These are phyloP conservation scores for Agrotis exclamationis DNA, from an alignment of 2,888 invertebrate species.

Conservation along the genomic window DNA sequence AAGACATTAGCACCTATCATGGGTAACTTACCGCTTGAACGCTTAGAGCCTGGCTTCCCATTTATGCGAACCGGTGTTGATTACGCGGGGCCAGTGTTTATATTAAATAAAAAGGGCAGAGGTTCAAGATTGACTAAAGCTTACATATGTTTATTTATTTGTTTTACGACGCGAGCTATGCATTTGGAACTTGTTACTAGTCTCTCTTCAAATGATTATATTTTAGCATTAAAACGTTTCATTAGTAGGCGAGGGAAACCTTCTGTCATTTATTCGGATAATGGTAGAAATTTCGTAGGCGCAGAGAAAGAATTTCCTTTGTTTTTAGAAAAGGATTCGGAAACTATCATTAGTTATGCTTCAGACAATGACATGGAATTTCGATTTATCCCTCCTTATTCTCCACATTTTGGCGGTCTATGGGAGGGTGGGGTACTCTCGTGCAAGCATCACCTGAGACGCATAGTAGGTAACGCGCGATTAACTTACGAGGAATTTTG, in stretches of 20 bases:
- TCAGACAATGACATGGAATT: constrained; percentile 2
- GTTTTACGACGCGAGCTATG: not conserved
- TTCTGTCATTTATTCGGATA: not conserved
- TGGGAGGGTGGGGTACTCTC: not conserved
- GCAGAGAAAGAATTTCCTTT: constrained; percentile 6
- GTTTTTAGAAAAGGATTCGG: not conserved
- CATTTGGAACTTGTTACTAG: not conserved
- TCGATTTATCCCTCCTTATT: constrained; percentile 4
- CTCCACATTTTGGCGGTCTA: constrained; percentile 16
- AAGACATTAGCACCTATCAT: too few relatives aligned
- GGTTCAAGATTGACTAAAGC: not conserved
- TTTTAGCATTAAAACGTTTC: not conserved
- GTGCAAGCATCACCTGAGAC: not conserved
- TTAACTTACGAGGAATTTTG: not conserved
- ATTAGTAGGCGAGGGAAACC: not conserved
- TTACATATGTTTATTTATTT: constrained; percentile 5
- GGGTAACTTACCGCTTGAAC: too few relatives aligned
- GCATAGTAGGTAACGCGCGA: not conserved
- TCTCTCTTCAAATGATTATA: not conserved
- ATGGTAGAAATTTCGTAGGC: constrained; percentile 1
- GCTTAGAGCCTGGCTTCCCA: not conserved
- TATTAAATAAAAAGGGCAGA: constrained; percentile 10
- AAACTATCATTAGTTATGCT: not conserved
- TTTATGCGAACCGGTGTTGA: constrained; percentile 10
- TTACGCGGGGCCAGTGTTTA: constrained; percentile 16